A percentile compares a stretch with the other conserved stretches of the same genome.
phyloP scores from a whole-genome alignment of 2,797 vertebrate species.

The Sebastes itinus region DNA sequence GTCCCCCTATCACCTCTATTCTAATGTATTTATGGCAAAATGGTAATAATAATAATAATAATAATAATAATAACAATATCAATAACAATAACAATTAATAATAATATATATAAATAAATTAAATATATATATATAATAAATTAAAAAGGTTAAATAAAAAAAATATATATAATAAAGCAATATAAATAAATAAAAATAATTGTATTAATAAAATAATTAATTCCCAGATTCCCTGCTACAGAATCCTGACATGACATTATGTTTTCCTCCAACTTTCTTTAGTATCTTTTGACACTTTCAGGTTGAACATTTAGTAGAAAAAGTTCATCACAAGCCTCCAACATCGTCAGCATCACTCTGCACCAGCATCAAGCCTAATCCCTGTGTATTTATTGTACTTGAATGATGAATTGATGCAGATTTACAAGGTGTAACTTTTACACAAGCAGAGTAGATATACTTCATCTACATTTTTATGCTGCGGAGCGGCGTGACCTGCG shows the following conservation, averaged over 20 bases:
- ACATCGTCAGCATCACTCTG: not conserved
- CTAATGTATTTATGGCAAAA: not conserved
- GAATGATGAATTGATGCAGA: constrained; percentile 24
- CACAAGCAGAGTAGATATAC: constrained; percentile 2
- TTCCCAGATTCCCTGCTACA: no score
- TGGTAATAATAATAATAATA: not conserved
- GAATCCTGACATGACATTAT: no score
- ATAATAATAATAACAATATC: no score
- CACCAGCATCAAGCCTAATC: not conserved
- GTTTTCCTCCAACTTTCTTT: not conserved
- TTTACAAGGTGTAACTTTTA: constrained; percentile 10
- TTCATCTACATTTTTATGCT: constrained; percentile 41
- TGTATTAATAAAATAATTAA: no score
- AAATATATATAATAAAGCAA: no score
- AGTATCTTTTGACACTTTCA: no score
- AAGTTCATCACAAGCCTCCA: not conserved
- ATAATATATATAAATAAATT: no score
- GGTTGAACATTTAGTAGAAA: not conserved
- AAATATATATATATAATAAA: no score
- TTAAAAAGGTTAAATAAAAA: no score
- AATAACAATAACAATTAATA: no score
- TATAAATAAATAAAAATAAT: no score
- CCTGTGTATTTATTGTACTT: not conserved
- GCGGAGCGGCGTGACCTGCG: constrained; percentile 27
- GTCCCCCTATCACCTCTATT: not conserved